Conservation (phyloP, 2,113 vertebrate genomes). For the Trinectes maculatus region DNA sequence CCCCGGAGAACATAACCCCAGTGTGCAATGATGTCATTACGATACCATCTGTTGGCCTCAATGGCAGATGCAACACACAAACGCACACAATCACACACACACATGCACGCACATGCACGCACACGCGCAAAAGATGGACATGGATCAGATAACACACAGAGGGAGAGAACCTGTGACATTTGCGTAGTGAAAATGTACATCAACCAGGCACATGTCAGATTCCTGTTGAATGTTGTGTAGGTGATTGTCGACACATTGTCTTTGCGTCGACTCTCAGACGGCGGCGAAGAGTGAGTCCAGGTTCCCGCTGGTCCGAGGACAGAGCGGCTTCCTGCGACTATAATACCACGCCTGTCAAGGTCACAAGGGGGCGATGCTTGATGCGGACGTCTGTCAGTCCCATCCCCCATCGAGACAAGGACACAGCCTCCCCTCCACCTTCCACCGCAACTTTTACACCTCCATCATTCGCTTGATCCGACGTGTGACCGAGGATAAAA, state of each 20-base stretch:
- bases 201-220: constrained; percentile 10
- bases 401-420: constrained; percentile 64
- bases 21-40: constrained; percentile 75
- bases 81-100: constrained; percentile 24
- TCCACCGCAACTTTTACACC: constrained; percentile 37
- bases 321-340: constrained; percentile 10
- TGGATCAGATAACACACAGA: constrained; percentile 58
- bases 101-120: constrained; percentile 13
- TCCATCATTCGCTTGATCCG: constrained; percentile 30
- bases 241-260: constrained; percentile 36
- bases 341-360: constrained; percentile 61
- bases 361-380: constrained; percentile 55
- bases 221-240: constrained; percentile 39
- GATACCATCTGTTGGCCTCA: constrained; percentile 75
- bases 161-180: constrained; percentile 56
- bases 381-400: constrained; percentile 63
- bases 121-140: constrained; percentile 36
- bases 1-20: constrained; percentile 71
- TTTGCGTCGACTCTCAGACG: constrained; percentile 20
- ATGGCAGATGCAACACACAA: constrained; percentile 56
- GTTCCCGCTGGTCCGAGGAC: constrained; percentile 32
- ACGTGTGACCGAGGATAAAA: constrained; percentile 11
- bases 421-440: constrained; percentile 13
- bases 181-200: constrained; percentile 24
- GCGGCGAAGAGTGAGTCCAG: background rate